Conservation (phyloP, 2,888 invertebrate genomes). For the Blastobasis lacticolella region DNA sequence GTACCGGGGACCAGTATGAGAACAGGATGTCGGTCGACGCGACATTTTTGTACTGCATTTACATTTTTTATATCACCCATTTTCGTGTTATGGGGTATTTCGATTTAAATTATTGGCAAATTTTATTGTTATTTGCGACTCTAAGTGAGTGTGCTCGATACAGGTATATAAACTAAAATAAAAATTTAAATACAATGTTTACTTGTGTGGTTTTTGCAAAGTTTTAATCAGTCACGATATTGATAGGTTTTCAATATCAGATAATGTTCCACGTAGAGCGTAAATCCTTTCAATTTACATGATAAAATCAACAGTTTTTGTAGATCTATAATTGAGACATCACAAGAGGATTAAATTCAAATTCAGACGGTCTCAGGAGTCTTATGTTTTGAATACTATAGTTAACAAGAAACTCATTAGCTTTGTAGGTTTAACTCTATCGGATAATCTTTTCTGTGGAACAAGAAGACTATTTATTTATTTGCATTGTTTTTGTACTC, state of each 20-base stretch:
- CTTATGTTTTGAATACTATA: background rate
- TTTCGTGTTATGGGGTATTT: no score
- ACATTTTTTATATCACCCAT: constrained; percentile 19
- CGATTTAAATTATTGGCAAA: no score
- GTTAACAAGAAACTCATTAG: constrained; percentile 20
- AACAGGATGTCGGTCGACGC: constrained; percentile 52
- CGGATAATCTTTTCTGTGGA: constrained; percentile 14
- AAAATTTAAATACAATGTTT: no score
- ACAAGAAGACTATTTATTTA: constrained; percentile 8
- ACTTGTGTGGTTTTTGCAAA: background rate
- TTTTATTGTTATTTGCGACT: no score
- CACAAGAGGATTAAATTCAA: constrained; percentile 11
- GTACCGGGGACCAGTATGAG: constrained; percentile 31
- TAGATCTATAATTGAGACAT: constrained; percentile 19
- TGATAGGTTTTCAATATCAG: no score
- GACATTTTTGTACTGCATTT: constrained; percentile 47
- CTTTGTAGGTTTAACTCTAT: constrained; percentile 21
- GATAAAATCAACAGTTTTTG: constrained; percentile 19
- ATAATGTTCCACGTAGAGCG: no score
- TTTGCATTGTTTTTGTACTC: background rate
- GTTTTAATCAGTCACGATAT: no score
- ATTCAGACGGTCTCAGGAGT: no score
- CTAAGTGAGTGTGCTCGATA: no score
- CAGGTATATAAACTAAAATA: no score
- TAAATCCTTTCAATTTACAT: constrained; percentile 8